Percentiles rank a stretch among this genome's conserved stretches.
Conservation (phyloP, 2,888 invertebrate genomes). For the Hololepta plana region DNA sequence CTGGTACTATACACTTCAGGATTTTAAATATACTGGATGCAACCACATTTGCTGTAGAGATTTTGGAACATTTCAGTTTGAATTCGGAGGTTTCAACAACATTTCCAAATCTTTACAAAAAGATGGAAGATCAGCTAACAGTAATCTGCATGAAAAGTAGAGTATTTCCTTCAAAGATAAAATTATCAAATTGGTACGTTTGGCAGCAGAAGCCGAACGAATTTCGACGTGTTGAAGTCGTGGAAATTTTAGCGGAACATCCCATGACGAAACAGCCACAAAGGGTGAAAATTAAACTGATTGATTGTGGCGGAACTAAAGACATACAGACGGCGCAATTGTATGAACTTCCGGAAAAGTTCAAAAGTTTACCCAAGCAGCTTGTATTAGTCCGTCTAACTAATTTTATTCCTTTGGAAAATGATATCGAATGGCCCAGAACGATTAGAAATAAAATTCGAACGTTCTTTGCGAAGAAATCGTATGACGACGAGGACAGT, state of each 20-base stretch:
- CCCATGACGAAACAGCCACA: slow-evolving; percentile 12
- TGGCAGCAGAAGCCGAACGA: slow-evolving; percentile 24
- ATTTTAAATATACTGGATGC: slow-evolving; percentile 39
- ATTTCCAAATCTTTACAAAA: too few relatives aligned
- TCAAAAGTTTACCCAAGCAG: slow-evolving; percentile 29
- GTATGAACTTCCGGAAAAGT: slow-evolving; percentile 32
- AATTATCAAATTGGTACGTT: slow-evolving; percentile 39
- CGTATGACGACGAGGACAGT: slow-evolving; percentile 11
- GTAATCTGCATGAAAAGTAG: slow-evolving; percentile 14
- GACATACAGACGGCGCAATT: slow-evolving; percentile 26
- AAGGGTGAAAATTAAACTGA: slow-evolving; percentile 31
- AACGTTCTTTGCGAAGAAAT: slow-evolving; percentile 5
- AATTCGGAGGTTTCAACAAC: slow-evolving; percentile 14
- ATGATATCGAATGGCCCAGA: slow-evolving; percentile 15
- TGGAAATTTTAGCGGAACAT: slow-evolving; percentile 26
- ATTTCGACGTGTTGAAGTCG: slow-evolving; percentile 37
- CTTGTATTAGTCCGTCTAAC: slow-evolving; percentile 16
- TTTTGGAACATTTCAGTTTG: slow-evolving; percentile 27
- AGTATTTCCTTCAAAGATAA: slow-evolving; percentile 19
- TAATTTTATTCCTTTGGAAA: slow-evolving; percentile 19
- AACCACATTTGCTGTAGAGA: slow-evolving; percentile 39
- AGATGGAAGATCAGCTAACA: slow-evolving; percentile 14
- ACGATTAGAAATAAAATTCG: slow-evolving; percentile 7
- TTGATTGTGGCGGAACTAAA: slow-evolving; percentile 39
- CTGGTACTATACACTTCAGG: slow-evolving; percentile 37